Conservation (phyloP, 1,140 invertebrate species). For the Drosophila persimilis region DNA sequence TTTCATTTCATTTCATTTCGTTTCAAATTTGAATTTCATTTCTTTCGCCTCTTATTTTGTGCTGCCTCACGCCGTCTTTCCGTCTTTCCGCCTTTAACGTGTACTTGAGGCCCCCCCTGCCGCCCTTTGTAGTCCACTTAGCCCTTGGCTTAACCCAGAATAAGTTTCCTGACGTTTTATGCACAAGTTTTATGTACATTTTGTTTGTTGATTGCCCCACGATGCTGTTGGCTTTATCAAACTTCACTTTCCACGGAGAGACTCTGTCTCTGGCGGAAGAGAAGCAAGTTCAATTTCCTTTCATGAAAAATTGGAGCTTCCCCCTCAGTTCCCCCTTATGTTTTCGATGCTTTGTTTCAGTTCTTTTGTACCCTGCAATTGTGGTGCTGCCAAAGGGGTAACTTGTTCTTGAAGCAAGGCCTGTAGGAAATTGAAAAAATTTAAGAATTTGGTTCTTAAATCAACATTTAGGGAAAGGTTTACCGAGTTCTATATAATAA, state of each 20-base stretch:
- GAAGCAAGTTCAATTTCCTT: slow-evolving; percentile 74
- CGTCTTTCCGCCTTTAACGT: slow-evolving; percentile 18
- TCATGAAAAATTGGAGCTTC: slow-evolving; percentile 9
- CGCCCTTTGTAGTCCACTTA: slow-evolving; percentile 15
- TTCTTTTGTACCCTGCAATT: no score
- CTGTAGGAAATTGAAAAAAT: no score
- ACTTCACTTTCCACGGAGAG: slow-evolving; percentile 3
- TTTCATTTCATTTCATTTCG: slow-evolving; percentile 49
- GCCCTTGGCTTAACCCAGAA: slow-evolving; percentile 66
- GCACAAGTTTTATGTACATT: slow-evolving; percentile 43
- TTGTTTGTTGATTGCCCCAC: background rate
- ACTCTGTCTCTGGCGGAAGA: background rate
- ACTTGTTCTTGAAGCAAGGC: no score
- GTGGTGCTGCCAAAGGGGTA: no score
- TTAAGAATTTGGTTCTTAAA: no score
- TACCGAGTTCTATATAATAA: no score
- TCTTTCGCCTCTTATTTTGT: slow-evolving; percentile 24
- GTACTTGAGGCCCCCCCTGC: background rate
- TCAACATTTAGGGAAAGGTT: no score
- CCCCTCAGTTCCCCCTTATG: slow-evolving; percentile 2
- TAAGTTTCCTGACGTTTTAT: slow-evolving; percentile 49
- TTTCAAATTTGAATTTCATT: slow-evolving; percentile 48
- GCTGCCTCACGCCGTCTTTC: slow-evolving; percentile 37
- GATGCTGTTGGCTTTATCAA: background rate
- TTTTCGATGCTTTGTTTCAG: slow-evolving; percentile 12